A percentile compares a stretch with the other conserved stretches of the same genome.
phyloP scores from a whole-genome alignment of 2,888 invertebrate genomes.

The Platycheirus albimanus region DNA sequence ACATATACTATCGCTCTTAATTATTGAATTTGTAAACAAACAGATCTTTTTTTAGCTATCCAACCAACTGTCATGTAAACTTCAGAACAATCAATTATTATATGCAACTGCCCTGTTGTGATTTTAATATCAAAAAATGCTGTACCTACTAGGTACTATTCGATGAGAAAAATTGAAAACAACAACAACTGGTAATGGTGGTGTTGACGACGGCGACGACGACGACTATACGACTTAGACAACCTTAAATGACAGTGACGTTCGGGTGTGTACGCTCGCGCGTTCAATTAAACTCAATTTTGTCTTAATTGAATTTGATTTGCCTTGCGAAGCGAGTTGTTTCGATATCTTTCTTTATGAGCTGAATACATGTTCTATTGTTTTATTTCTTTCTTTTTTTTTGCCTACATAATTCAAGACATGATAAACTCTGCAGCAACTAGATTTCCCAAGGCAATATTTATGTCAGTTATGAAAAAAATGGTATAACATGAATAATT shows the following conservation, averaged over 20 bases:
- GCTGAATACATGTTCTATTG: constrained; percentile 56
- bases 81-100: constrained; percentile 51
- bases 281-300: constrained; percentile 69
- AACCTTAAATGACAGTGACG: constrained; percentile 19
- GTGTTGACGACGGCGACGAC: constrained; percentile 8
- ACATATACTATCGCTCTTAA: constrained; percentile 14
- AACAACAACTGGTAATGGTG: not conserved
- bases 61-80: constrained; percentile 26
- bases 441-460: constrained; percentile 67
- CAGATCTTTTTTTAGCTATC: not conserved
- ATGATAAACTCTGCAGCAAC: constrained; percentile 40
- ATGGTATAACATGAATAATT: constrained; percentile 66
- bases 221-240: not conserved
- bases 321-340: constrained; percentile 49
- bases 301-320: constrained; percentile 73
- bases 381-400: constrained; percentile 16
- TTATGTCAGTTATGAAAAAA: constrained; percentile 65
- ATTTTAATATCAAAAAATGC: no score
- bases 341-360: constrained; percentile 44
- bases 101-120: constrained; percentile 16
- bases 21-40: constrained; percentile 31
- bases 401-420: constrained; percentile 18
- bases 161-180: constrained; percentile 24
- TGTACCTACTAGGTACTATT: constrained; percentile 4
- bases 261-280: constrained; percentile 65